Percentiles rank a stretch among this genome's conserved stretches.
phyloP scores from a whole-genome alignment of 2,888 invertebrate genomes.

The Polymixis flavicincta region DNA sequence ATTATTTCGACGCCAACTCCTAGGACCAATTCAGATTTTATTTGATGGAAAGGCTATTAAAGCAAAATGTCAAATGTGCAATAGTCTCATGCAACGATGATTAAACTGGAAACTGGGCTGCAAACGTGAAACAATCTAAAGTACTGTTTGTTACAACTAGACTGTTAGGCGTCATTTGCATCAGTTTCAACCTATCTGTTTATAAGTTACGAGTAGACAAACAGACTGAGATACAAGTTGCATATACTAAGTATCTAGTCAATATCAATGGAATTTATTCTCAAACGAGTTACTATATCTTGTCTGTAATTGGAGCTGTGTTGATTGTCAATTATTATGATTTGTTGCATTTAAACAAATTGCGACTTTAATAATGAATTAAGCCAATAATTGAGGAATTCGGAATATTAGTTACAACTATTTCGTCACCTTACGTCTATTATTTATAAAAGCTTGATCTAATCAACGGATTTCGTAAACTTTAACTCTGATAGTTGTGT shows the following conservation, averaged over 20 bases:
- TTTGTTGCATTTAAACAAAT: slow-evolving; percentile 54
- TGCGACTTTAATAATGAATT: slow-evolving; percentile 44
- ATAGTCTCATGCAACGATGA: not conserved
- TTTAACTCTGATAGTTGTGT: slow-evolving; percentile 1
- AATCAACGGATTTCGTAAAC: slow-evolving; percentile 22
- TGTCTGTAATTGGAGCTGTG: slow-evolving; percentile 63
- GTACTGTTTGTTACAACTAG: slow-evolving; percentile 35
- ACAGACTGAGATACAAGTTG: slow-evolving; percentile 47
- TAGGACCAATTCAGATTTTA: slow-evolving; percentile 8
- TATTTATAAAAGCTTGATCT: slow-evolving; percentile 28
- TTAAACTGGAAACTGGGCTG: slow-evolving; percentile 11
- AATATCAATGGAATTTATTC: slow-evolving; percentile 60
- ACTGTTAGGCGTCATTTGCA: slow-evolving; percentile 54
- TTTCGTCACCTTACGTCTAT: slow-evolving; percentile 27
- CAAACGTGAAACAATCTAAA: slow-evolving; percentile 39
- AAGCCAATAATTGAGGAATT: slow-evolving; percentile 46
- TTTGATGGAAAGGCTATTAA: slow-evolving; percentile 8
- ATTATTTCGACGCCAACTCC: slow-evolving; percentile 22
- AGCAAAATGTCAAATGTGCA: slow-evolving; percentile 15
- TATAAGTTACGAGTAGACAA: slow-evolving; percentile 48
- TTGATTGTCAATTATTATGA: slow-evolving; percentile 67
- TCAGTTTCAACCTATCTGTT: slow-evolving; percentile 29
- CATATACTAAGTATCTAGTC: slow-evolving; percentile 38
- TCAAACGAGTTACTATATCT: slow-evolving; percentile 59
- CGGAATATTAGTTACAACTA: slow-evolving; percentile 24